Percentiles rank a stretch among this genome's conserved stretches.
phyloP scores from a whole-genome alignment of 2,113 vertebrate genomes.

The Macheiramphus alcinus region DNA sequence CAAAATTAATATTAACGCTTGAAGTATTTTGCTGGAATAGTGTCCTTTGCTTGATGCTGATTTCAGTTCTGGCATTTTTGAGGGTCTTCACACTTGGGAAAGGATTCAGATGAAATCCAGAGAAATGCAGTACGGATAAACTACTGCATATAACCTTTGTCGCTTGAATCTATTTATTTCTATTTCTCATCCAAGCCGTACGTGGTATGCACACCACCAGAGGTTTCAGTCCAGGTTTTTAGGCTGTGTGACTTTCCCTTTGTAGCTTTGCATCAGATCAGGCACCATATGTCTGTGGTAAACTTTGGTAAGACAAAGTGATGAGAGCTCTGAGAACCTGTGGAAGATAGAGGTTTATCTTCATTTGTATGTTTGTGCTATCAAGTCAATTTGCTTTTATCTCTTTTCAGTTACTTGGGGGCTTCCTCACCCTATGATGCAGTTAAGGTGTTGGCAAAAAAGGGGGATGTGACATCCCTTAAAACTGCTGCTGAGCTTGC shows the following conservation, averaged over 20 bases:
- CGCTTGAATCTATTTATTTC: background rate
- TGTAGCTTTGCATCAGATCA: background rate
- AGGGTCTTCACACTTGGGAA: background rate
- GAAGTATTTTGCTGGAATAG: background rate
- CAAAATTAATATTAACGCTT: background rate
- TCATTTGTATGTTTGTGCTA: background rate
- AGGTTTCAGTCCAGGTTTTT: background rate
- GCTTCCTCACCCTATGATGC: conserved; percentile 87
- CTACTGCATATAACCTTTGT: background rate
- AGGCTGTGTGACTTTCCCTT: background rate
- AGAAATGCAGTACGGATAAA: background rate
- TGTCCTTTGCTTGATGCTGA: background rate
- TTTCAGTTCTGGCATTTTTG: background rate
- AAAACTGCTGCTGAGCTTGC: conserved; percentile 83
- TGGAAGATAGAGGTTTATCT: background rate
- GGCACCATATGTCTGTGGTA: fast-evolving
- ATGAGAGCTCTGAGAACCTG: background rate
- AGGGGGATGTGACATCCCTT: conserved; percentile 85
- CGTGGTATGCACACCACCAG: background rate
- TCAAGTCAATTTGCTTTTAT: background rate
- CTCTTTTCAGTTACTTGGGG: conserved; percentile 82
- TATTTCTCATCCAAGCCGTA: background rate
- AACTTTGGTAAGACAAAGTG: background rate
- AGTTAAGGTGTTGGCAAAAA: conserved; percentile 89
- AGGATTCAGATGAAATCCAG: background rate